Evolutionary conservation across 2,888 invertebrate genomes (phyloP).

Genomic region (Tenthredo amoena): DNA sequence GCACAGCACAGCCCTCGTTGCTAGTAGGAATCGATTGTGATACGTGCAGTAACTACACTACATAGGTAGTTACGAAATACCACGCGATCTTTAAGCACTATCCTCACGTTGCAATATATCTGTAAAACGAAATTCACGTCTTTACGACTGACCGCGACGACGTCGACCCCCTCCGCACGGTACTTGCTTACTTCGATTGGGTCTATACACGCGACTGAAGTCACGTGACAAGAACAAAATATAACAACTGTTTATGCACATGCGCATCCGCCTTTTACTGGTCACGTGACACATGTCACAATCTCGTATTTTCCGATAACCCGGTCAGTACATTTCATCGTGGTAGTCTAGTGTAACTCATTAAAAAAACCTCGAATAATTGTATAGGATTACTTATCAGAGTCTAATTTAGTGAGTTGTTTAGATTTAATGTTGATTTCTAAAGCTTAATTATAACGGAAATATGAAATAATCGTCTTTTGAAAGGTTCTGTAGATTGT

Average conservation of each 20-base stretch:
- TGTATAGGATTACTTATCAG: neutral
- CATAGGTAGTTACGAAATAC: conserved; percentile 10
- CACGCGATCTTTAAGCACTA: conserved; percentile 16
- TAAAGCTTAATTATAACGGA: neutral
- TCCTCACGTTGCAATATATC: conserved; percentile 5
- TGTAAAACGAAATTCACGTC: conserved; percentile 20
- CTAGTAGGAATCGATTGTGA: conserved; percentile 19
- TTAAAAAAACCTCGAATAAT: neutral
- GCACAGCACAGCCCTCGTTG: neutral
- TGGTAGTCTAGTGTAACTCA: neutral
- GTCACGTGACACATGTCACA: neutral
- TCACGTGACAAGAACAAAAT: conserved; percentile 25
- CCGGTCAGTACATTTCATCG: neutral
- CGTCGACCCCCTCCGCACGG: neutral
- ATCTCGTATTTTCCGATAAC: neutral
- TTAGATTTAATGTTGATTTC: neutral
- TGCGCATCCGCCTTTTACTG: neutral
- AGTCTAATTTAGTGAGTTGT: neutral
- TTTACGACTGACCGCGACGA: conserved; percentile 16
- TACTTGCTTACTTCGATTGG: conserved; percentile 11
- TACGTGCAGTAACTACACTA: conserved; percentile 18
- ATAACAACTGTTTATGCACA: neutral
- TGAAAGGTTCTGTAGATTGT: neutral
- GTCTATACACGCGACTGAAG: neutral
- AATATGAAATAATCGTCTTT: neutral